Evolutionary conservation across 2,888 invertebrate genomes (phyloP).

Genomic region (Morinoia aosen): DNA sequence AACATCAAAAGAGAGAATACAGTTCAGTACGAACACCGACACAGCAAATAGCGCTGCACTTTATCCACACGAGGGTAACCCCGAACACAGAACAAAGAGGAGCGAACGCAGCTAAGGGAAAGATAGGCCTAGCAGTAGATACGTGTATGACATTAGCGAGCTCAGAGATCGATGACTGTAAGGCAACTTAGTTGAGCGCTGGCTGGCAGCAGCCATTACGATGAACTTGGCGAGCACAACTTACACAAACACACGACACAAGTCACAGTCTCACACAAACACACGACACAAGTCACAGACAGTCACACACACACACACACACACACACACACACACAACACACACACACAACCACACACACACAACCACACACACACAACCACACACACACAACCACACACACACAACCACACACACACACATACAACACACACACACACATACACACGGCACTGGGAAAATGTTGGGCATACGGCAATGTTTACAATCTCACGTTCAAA

Average conservation of each 20-base stretch:
- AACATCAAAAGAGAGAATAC: neutral
- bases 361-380: neutral
- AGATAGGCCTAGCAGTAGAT: slow-evolving; percentile 10
- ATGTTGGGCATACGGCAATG: neutral
- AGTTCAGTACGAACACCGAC: neutral
- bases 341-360: too few relatives aligned
- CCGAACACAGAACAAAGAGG: neutral
- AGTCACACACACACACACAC: too few relatives aligned
- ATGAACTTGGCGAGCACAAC: neutral
- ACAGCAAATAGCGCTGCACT: neutral
- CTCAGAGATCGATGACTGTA: neutral
- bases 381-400: neutral
- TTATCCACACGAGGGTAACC: neutral
- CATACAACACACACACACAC: neutral
- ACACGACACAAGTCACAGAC: neutral
- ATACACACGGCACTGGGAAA: too few relatives aligned
- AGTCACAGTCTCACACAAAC: too few relatives aligned
- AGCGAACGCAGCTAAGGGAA: neutral
- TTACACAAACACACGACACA: neutral
- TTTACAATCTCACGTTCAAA: too few relatives aligned
- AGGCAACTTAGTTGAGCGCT: neutral
- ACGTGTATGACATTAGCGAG: neutral
- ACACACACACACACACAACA: neutral
- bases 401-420: neutral
- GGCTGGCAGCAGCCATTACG: neutral